Evolutionary conservation across 2,113 vertebrate species (phyloP).

Genomic region (Taxidea taxus): DNA sequence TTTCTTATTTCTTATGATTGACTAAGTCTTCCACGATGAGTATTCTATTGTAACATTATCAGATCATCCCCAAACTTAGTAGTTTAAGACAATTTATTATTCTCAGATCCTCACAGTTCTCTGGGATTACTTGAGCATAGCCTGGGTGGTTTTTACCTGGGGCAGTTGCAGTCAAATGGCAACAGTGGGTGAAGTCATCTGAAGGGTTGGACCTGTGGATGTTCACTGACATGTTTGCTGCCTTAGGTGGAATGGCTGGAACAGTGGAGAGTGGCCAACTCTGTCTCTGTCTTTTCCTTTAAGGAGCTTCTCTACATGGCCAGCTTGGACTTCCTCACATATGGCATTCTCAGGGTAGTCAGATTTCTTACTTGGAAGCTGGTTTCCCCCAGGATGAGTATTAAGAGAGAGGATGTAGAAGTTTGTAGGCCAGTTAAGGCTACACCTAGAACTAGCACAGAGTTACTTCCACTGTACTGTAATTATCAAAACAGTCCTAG

Average conservation of each 20-base stretch:
- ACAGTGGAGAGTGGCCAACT: background rate
- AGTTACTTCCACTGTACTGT: background rate
- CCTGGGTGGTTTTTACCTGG: background rate
- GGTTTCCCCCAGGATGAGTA: background rate
- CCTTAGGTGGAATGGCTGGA: background rate
- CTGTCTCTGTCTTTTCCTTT: background rate
- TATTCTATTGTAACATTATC: background rate
- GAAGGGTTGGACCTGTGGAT: background rate
- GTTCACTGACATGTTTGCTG: background rate
- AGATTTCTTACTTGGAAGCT: background rate
- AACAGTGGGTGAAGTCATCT: background rate
- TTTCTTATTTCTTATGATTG: background rate
- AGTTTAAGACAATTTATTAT: background rate
- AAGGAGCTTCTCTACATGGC: background rate
- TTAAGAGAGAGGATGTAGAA: background rate
- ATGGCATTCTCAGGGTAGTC: background rate
- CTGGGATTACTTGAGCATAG: background rate
- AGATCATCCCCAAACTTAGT: background rate
- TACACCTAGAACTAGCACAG: background rate
- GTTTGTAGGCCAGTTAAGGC: background rate
- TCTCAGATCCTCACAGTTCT: background rate
- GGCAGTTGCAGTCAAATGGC: background rate
- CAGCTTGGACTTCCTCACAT: background rate
- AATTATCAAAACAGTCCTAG: background rate
- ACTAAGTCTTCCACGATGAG: background rate